Percentiles rank a stretch among this genome's conserved stretches.
Conservation (phyloP, 2,113 vertebrate species). For the Sciurus niger region DNA sequence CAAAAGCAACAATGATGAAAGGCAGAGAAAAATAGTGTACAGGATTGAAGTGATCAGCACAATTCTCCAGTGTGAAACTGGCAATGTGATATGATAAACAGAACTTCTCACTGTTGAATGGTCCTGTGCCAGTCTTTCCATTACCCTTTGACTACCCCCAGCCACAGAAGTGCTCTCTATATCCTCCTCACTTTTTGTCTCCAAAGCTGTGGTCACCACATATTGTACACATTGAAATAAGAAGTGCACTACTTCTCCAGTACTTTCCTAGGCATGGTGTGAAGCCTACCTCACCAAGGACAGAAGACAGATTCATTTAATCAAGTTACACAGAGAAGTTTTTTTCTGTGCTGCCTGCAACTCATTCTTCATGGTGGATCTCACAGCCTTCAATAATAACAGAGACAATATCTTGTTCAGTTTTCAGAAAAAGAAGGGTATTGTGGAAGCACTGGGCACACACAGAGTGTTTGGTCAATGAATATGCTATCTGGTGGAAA, state of each 20-base stretch:
- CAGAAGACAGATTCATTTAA: background rate
- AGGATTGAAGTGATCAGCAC: background rate
- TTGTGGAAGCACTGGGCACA: background rate
- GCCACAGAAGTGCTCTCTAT: too few relatives aligned
- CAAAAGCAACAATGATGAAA: background rate
- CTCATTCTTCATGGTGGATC: conserved; percentile 36
- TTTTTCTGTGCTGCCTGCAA: background rate
- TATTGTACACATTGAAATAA: background rate
- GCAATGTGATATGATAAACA: background rate
- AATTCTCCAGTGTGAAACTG: background rate
- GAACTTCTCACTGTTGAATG: too few relatives aligned
- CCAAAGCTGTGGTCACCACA: too few relatives aligned
- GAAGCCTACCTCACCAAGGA: conserved; percentile 46
- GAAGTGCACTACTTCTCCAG: background rate
- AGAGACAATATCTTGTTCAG: background rate
- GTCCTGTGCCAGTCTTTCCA: background rate
- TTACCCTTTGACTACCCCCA: background rate
- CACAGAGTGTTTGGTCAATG: background rate
- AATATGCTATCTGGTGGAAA: too few relatives aligned
- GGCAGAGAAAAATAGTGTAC: background rate
- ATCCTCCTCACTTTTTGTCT: background rate
- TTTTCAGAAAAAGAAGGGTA: background rate
- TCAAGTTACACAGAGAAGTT: background rate
- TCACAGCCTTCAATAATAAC: conserved; percentile 60
- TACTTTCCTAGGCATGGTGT: background rate